phyloP scores from a whole-genome alignment of 2,888 invertebrate genomes.

The Callyntrura guangdongensis region DNA sequence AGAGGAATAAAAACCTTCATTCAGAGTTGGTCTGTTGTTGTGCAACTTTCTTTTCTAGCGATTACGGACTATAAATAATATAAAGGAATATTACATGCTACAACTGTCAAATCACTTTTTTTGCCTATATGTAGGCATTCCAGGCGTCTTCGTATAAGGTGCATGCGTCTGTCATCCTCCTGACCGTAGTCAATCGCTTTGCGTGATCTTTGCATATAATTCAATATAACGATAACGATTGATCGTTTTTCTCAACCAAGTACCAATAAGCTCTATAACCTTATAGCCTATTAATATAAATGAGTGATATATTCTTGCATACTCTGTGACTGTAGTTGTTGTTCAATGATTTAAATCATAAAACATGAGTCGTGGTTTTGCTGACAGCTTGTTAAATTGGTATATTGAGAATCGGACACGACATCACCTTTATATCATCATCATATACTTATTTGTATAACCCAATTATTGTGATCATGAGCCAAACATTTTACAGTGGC shows the following conservation, averaged over 20 bases:
- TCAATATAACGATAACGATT: slow-evolving; percentile 33
- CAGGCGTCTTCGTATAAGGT: slow-evolving; percentile 31
- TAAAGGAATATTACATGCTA: slow-evolving; percentile 17
- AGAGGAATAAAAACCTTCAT: too few species aligned
- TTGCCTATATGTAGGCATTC: slow-evolving; percentile 51
- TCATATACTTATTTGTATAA: slow-evolving; percentile 48
- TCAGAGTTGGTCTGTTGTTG: background rate
- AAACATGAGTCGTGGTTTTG: slow-evolving; percentile 73
- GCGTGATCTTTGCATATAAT: slow-evolving; percentile 58
- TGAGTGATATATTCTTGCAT: slow-evolving; percentile 9
- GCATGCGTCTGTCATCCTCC: slow-evolving; percentile 42
- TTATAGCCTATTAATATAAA: background rate
- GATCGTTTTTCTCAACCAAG: slow-evolving; percentile 33
- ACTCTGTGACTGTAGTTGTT: background rate
- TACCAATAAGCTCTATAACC: background rate
- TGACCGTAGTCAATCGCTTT: slow-evolving; percentile 39
- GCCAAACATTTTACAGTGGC: slow-evolving; percentile 15
- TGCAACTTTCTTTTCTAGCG: slow-evolving; percentile 47
- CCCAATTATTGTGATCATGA: slow-evolving; percentile 42
- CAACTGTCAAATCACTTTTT: slow-evolving; percentile 49
- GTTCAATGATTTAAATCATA: slow-evolving; percentile 69
- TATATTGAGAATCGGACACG: slow-evolving; percentile 68
- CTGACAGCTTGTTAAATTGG: slow-evolving; percentile 79
- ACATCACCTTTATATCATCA: slow-evolving; percentile 69
- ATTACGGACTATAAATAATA: slow-evolving; percentile 3